phyloP scores from a whole-genome alignment of 2,888 invertebrate species.

The Liopterus haemorrhoidalis region DNA sequence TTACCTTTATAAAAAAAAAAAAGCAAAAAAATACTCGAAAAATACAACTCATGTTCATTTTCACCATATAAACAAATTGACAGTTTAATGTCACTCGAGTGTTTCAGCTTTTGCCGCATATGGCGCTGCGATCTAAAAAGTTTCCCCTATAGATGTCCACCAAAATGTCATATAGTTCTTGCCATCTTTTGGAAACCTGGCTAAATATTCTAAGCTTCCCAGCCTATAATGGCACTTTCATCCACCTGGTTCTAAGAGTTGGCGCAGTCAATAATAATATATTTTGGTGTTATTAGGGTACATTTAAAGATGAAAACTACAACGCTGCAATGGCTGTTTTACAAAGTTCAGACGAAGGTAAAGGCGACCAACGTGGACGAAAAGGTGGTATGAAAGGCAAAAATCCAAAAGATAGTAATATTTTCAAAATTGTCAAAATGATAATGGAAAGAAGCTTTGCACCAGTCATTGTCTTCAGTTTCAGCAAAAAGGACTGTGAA shows the following conservation, averaged over 20 bases:
- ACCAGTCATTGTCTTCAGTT: slow-evolving; percentile 98
- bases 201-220: too few species aligned
- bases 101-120: too few species aligned
- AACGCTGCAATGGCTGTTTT: slow-evolving; percentile 93
- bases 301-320: slow-evolving; percentile 96
- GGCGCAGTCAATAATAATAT: not conserved
- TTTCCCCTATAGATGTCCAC: too few species aligned
- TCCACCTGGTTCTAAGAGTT: not conserved
- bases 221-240: too few species aligned
- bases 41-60: too few species aligned
- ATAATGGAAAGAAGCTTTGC: slow-evolving; percentile 97
- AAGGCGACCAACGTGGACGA: slow-evolving; percentile 73
- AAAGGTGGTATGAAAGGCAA: slow-evolving; percentile 64
- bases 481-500: slow-evolving; percentile 98
- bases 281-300: slow-evolving; percentile 54
- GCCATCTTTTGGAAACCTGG: too few species aligned
- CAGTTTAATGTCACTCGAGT: too few species aligned
- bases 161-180: too few species aligned
- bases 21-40: too few species aligned
- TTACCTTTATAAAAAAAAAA: too few species aligned
- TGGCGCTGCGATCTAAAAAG: too few species aligned
- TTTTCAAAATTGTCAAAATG: slow-evolving; percentile 97
- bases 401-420: slow-evolving; percentile 67
- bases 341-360: slow-evolving; percentile 71
- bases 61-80: too few species aligned